Evolutionary conservation across 2,888 invertebrate species (phyloP).

Genomic region (Drosophila flavopinicola): DNA sequence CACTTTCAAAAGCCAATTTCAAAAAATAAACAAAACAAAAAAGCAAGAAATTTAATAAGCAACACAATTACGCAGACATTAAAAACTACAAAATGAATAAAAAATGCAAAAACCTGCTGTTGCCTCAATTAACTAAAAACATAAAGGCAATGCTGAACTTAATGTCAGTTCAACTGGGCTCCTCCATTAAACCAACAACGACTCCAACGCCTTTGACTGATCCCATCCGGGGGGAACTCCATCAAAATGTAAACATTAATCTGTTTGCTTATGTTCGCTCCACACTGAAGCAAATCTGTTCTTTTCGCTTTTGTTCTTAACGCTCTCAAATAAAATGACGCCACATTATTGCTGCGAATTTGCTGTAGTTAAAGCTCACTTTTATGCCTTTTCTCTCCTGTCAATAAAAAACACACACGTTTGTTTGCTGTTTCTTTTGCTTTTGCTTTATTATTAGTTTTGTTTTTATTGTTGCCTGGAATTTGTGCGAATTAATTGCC

Average conservation of each 20-base stretch:
- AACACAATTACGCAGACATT: constrained; percentile 46
- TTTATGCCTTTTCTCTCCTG: constrained; percentile 37
- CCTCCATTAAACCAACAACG: constrained; percentile 44
- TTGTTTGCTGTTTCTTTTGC: background rate
- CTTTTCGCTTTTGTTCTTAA: constrained; percentile 26
- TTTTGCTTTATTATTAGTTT: constrained; percentile 7
- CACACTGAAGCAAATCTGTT: constrained; percentile 30
- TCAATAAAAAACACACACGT: constrained; percentile 31
- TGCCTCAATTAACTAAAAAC: constrained; percentile 62
- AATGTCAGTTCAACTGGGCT: constrained; percentile 45
- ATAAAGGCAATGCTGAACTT: constrained; percentile 50
- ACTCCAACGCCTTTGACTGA: constrained; percentile 21
- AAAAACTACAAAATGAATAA: constrained; percentile 34
- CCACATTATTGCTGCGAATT: constrained; percentile 40
- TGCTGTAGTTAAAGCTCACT: constrained; percentile 36
- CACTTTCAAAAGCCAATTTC: constrained; percentile 69
- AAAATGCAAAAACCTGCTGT: constrained; percentile 62
- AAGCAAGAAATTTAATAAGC: constrained; percentile 50
- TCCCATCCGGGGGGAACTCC: too few species aligned
- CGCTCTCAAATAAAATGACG: constrained; percentile 18
- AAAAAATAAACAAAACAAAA: constrained; percentile 31
- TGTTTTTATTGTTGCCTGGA: constrained; percentile 32
- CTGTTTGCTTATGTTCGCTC: constrained; percentile 21
- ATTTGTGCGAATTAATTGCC: constrained; percentile 41
- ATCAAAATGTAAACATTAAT: constrained; percentile 36